Percentiles rank a stretch among this genome's conserved stretches.
These are phyloP conservation scores for Leptogaster cylindrica DNA, from an alignment of 2,888 invertebrate species.

Conservation along the genomic window DNA sequence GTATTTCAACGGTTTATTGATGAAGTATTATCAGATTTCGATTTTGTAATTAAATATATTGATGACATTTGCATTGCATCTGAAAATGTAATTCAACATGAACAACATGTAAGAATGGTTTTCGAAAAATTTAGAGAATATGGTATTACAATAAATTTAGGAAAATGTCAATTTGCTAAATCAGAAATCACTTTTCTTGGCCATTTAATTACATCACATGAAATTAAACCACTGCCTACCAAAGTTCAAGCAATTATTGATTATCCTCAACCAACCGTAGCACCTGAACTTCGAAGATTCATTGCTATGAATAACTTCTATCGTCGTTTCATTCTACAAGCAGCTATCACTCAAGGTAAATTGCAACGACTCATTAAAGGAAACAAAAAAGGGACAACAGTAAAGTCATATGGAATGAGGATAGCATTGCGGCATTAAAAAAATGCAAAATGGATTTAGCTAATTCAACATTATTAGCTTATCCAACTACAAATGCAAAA, in stretches of 20 bases:
- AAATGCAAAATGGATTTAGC: background rate
- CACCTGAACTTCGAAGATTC: background rate
- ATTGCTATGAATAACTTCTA: constrained; percentile 23
- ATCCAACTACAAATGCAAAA: background rate
- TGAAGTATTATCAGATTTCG: background rate
- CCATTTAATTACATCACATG: background rate
- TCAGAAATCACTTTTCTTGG: background rate
- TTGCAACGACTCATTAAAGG: too few relatives aligned
- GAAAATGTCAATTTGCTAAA: constrained; percentile 50
- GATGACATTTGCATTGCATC: background rate
- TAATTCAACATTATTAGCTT: background rate
- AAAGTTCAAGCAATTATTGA: background rate
- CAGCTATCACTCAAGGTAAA: background rate
- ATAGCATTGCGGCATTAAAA: background rate
- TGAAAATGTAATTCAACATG: background rate
- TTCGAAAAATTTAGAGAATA: background rate
- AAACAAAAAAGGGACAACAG: too few relatives aligned
- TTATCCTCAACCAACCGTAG: background rate
- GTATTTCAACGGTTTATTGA: constrained; percentile 4
- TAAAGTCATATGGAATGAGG: too few relatives aligned
- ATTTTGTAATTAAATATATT: background rate
- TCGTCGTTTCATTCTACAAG: background rate
- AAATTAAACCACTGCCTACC: background rate
- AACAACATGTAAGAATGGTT: background rate
- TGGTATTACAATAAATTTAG: background rate